Conservation (phyloP, 2,113 vertebrate species). For the Nyctereutes procyonoides region DNA sequence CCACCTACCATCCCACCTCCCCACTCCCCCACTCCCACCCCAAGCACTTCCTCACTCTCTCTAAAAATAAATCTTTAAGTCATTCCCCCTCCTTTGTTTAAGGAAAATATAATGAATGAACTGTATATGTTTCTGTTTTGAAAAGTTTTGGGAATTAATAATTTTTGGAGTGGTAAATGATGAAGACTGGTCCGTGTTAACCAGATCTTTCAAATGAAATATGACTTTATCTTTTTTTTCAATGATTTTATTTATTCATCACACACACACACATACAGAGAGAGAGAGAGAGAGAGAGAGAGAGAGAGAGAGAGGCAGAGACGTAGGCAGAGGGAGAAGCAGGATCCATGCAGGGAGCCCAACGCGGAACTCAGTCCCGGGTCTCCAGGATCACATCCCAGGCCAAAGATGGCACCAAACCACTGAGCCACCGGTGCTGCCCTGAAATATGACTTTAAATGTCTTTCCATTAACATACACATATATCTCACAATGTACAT, state of each 20-base stretch:
- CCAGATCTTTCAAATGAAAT: background rate
- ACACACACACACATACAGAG: no score
- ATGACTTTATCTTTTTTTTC: background rate
- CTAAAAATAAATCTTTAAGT: background rate
- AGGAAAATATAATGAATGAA: background rate
- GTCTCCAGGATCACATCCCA: no score
- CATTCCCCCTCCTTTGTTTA: background rate
- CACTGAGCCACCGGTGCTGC: no score
- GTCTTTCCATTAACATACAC: background rate
- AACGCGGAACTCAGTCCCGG: no score
- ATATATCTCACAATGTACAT: background rate
- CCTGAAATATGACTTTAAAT: background rate
- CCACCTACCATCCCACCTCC: no score
- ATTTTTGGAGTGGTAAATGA: background rate
- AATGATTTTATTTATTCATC: no score
- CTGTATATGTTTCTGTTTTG: background rate
- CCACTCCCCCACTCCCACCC: no score
- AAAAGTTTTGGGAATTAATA: slow-evolving; percentile 20
- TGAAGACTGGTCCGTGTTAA: background rate
- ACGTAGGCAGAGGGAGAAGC: no score
- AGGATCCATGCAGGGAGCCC: no score
- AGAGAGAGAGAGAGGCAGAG: no score
- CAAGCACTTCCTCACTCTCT: background rate
- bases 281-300: no score
- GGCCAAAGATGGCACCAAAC: no score